These are phyloP conservation scores for Nebria salina DNA, from an alignment of 2,888 invertebrate genomes.

Conservation along the genomic window DNA sequence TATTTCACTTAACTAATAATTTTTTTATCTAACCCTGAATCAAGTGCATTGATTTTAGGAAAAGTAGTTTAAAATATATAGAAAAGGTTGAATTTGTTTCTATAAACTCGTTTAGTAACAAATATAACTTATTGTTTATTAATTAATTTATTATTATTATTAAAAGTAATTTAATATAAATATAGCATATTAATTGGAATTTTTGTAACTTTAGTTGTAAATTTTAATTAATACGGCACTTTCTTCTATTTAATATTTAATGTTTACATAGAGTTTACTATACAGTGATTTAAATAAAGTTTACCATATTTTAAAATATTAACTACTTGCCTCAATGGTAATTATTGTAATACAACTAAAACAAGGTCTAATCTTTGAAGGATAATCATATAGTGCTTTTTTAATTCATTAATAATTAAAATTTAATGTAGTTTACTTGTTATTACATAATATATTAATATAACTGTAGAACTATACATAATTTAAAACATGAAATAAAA, in stretches of 20 bases:
- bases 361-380: neutral
- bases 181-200: neutral
- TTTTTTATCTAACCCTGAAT: neutral
- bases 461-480: neutral
- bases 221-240: neutral
- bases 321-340: constrained; percentile 9
- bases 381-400: neutral
- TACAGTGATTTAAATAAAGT: neutral
- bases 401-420: constrained; percentile 27
- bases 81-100: too few species aligned
- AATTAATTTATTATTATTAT: too few species aligned
- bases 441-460: neutral
- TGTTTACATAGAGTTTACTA: neutral
- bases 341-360: constrained; percentile 20
- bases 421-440: constrained; percentile 19
- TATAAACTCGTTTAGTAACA: too few species aligned
- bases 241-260: neutral
- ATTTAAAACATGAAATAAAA: neutral
- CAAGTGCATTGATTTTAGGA: neutral
- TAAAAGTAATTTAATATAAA: too few species aligned
- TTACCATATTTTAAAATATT: neutral
- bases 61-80: too few species aligned
- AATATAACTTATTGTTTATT: too few species aligned
- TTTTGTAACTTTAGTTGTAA: neutral
- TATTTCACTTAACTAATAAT: neutral